Evolutionary conservation across 2,888 invertebrate genomes (phyloP).

Genomic region (Mesodorylaimus sp.): DNA sequence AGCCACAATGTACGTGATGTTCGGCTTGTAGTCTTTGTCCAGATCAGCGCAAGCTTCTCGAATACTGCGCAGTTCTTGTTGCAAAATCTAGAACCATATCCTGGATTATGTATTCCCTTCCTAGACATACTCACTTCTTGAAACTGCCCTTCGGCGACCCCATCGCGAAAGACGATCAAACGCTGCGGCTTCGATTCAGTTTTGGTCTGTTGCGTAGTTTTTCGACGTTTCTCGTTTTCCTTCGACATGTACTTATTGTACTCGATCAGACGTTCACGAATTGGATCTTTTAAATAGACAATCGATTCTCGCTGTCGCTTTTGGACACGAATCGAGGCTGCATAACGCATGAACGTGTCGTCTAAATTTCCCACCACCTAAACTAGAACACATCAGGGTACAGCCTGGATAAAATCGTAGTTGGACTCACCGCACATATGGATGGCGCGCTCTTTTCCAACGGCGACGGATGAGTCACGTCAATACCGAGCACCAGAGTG

Average conservation of each 20-base stretch:
- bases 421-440: too few species aligned
- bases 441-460: slow-evolving; percentile 44
- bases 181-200: slow-evolving; percentile 14
- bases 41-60: slow-evolving; percentile 12
- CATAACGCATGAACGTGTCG: slow-evolving; percentile 27
- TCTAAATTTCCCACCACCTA: slow-evolving; percentile 26
- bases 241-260: too few species aligned
- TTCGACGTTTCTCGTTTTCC: too few species aligned
- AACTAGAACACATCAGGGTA: slow-evolving; percentile 2
- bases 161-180: slow-evolving; percentile 20
- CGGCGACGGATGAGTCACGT: slow-evolving; percentile 76
- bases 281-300: slow-evolving; percentile 4
- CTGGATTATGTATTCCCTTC: too few species aligned
- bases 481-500: slow-evolving; percentile 60
- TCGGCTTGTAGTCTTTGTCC: slow-evolving; percentile 11
- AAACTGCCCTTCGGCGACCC: slow-evolving; percentile 18
- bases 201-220: slow-evolving; percentile 3
- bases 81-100: slow-evolving; percentile 10
- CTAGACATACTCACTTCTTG: slow-evolving; percentile 8
- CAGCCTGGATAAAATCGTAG: too few species aligned
- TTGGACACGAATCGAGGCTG: too few species aligned
- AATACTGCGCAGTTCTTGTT: slow-evolving; percentile 15
- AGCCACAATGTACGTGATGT: slow-evolving; percentile 20
- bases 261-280: slow-evolving; percentile 9
- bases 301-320: slow-evolving; percentile 28